phyloP scores from a whole-genome alignment of 2,888 invertebrate species.

The Dasysyrphus albostriatus region DNA sequence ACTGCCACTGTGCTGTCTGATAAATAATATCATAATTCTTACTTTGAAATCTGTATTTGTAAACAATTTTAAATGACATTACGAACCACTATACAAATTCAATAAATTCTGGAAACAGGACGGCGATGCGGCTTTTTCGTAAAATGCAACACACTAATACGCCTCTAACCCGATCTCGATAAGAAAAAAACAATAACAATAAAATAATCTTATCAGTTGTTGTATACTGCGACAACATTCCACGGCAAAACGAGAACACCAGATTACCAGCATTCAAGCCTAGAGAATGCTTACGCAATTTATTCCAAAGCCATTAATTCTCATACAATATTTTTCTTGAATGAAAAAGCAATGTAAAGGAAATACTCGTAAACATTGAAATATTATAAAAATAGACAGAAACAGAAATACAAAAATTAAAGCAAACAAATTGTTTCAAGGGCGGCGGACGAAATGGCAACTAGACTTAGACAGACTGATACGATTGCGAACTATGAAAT shows the following conservation, averaged over 20 bases:
- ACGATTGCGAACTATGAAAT: not conserved
- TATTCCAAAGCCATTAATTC: slow-evolving; percentile 60
- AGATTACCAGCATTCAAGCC: not conserved
- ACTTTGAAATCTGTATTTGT: slow-evolving; percentile 25
- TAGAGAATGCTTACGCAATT: slow-evolving; percentile 61
- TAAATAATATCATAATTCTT: slow-evolving; percentile 29
- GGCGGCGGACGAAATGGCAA: slow-evolving; percentile 23
- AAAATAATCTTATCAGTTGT: slow-evolving; percentile 54
- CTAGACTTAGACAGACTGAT: not conserved
- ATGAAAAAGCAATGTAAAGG: slow-evolving; percentile 53
- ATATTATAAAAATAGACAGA: slow-evolving; percentile 68
- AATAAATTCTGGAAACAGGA: not conserved
- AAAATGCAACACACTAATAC: not conserved
- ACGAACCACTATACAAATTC: not conserved
- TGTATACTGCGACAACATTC: not conserved
- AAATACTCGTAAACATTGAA: slow-evolving; percentile 49
- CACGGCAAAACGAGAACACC: not conserved
- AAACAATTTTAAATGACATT: slow-evolving; percentile 64
- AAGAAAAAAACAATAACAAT: not conserved
- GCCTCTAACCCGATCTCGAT: not conserved
- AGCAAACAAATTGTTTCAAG: slow-evolving; percentile 41
- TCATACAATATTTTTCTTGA: slow-evolving; percentile 21
- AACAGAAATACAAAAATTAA: slow-evolving; percentile 21
- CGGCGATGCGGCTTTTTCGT: not conserved
- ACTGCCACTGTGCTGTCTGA: not conserved